These are phyloP conservation scores for Chloroclysta siterata DNA, from an alignment of 2,888 invertebrate genomes.

Conservation along the genomic window DNA sequence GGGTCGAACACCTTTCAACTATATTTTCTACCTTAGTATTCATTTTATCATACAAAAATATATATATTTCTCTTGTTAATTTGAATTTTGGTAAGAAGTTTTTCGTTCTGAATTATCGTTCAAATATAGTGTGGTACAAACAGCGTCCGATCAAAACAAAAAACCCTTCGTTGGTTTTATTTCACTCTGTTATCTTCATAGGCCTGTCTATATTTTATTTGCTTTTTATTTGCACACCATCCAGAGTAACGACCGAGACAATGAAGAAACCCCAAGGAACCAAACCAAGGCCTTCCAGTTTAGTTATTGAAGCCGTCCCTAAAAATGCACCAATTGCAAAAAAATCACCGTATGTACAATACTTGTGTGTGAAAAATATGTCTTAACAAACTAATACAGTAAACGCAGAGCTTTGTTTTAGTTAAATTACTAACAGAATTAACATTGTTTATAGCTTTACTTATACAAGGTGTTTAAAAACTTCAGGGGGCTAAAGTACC, in stretches of 20 bases:
- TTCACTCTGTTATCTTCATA: background rate
- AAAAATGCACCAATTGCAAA: conserved; percentile 65
- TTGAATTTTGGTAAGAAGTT: background rate
- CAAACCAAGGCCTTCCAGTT: conserved; percentile 56
- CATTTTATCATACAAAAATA: background rate
- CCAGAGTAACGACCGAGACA: conserved; percentile 68
- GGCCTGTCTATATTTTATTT: conserved; percentile 25
- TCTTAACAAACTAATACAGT: conserved; percentile 45
- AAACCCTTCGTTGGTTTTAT: background rate
- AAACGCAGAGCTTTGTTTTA: conserved; percentile 22
- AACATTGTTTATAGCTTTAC: background rate
- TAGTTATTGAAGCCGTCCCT: conserved; percentile 52
- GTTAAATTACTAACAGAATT: background rate
- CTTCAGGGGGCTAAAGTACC: no score
- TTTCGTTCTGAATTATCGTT: no score
- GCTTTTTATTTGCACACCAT: conserved; percentile 57
- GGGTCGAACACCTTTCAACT: conserved; percentile 12
- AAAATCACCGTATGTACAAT: conserved; percentile 67
- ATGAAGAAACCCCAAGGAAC: conserved; percentile 60
- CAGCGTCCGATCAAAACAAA: no score
- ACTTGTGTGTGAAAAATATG: conserved; percentile 48
- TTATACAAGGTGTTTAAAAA: no score
- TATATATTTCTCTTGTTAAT: background rate
- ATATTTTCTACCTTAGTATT: background rate
- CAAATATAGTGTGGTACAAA: no score